Conservation (phyloP, 2,888 invertebrate species). For the Frankliniella fusca region DNA sequence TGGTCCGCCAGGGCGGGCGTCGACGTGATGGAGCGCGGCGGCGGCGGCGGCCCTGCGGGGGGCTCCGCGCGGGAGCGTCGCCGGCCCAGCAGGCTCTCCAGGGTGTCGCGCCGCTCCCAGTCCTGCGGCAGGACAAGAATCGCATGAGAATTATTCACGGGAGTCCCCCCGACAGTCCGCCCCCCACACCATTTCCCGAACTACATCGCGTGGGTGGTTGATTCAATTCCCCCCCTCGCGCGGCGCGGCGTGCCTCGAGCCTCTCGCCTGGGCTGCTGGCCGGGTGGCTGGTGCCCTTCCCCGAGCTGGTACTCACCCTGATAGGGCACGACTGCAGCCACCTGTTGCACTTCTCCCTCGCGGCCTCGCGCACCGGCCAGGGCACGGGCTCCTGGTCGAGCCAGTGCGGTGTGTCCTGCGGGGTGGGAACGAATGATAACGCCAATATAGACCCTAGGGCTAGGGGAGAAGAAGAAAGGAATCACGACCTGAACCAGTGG, state of each 20-base stretch:
- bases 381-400: slow-evolving; percentile 11
- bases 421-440: not conserved
- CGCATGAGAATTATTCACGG: not conserved
- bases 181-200: too few relatives aligned
- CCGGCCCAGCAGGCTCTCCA: not conserved
- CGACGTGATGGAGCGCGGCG: not conserved
- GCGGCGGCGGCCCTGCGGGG: not conserved
- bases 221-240: too few relatives aligned
- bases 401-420: slow-evolving; percentile 2
- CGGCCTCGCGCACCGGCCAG: slow-evolving; percentile 7
- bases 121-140: not conserved
- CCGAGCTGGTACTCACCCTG: not conserved
- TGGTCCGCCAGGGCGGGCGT: slow-evolving; percentile 12
- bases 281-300: too few relatives aligned
- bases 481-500: too few relatives aligned
- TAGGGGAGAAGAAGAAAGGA: too few relatives aligned
- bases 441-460: too few relatives aligned
- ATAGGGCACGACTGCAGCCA: not conserved
- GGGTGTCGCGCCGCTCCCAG: not conserved
- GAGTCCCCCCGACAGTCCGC: too few relatives aligned
- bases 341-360: not conserved
- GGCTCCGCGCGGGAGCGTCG: not conserved
- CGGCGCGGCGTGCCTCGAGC: too few relatives aligned
- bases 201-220: too few relatives aligned
- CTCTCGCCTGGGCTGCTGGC: too few relatives aligned